These are phyloP conservation scores for Diacarnus erythraeanus DNA, from an alignment of 37 sponge, comb jelly and placozoan genomes.

Conservation along the genomic window DNA sequence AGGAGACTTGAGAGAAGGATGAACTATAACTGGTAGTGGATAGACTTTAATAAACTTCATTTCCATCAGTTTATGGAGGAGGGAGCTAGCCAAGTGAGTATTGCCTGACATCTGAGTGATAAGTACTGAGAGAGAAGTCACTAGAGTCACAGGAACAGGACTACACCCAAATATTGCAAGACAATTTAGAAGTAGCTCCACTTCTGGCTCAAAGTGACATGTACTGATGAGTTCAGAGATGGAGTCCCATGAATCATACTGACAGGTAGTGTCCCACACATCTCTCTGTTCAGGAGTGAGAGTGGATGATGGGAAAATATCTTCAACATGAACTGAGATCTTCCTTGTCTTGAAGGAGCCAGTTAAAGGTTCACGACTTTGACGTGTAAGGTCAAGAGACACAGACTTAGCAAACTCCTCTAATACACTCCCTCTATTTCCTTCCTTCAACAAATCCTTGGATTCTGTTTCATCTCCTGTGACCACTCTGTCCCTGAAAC, in stretches of 20 bases:
- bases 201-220: constrained; percentile 18
- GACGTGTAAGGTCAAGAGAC: background rate
- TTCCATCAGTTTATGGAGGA: constrained; percentile 7
- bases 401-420: background rate
- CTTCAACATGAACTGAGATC: background rate
- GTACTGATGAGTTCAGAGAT: constrained; percentile 9
- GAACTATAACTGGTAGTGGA: constrained; percentile 20
- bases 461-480: background rate
- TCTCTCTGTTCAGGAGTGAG: background rate
- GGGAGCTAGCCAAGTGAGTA: constrained; percentile 12
- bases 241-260: constrained; percentile 47
- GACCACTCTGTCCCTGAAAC: background rate
- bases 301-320: background rate
- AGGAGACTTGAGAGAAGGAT: background rate
- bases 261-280: constrained; percentile 7
- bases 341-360: background rate
- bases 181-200: constrained; percentile 18
- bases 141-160: constrained; percentile 10
- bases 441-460: background rate
- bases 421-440: background rate
- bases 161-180: constrained; percentile 24
- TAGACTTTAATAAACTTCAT: constrained; percentile 7
- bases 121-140: constrained; percentile 16
- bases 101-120: constrained; percentile 19
- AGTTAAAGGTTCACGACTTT: background rate